Conservation (phyloP, 2,797 vertebrate species). For the Mus minutoides region DNA sequence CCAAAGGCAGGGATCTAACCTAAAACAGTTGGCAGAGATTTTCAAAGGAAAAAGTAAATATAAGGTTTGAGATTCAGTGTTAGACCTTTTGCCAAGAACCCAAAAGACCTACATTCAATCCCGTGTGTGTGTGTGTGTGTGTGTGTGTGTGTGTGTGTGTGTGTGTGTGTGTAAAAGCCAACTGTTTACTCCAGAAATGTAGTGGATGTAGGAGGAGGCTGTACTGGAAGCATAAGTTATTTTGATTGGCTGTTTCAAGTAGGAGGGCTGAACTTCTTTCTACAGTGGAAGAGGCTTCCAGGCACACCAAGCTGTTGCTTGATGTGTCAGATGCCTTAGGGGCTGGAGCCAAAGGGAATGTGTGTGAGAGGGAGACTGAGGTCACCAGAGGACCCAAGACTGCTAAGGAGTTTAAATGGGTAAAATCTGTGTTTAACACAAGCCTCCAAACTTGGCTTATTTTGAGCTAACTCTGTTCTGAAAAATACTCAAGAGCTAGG, state of each 20-base stretch:
- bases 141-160: too few relatives aligned
- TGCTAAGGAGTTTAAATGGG: constrained; percentile 15
- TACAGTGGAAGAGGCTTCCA: neutral
- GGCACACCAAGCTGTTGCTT: neutral
- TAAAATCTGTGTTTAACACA: constrained; percentile 9
- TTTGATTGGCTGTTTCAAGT: neutral
- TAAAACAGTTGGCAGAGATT: neutral
- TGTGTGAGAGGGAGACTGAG: neutral
- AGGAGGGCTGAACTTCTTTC: neutral
- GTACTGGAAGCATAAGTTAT: neutral
- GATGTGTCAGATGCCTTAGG: neutral
- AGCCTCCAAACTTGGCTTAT: neutral
- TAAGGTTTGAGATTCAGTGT: neutral
- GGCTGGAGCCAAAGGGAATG: neutral
- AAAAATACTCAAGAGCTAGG: constrained; percentile 50
- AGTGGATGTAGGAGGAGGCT: neutral
- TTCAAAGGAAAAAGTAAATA: constrained; percentile 42
- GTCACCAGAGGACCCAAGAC: neutral
- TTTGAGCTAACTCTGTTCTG: constrained; percentile 21
- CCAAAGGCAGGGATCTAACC: constrained; percentile 40
- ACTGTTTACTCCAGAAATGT: neutral
- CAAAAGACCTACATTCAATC: neutral
- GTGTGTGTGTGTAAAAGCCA: neutral
- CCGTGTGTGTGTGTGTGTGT: too few relatives aligned
- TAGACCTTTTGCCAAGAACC: neutral